Conservation (phyloP, 2,797 vertebrate genomes). For the Stomatorhinus walkeri region DNA sequence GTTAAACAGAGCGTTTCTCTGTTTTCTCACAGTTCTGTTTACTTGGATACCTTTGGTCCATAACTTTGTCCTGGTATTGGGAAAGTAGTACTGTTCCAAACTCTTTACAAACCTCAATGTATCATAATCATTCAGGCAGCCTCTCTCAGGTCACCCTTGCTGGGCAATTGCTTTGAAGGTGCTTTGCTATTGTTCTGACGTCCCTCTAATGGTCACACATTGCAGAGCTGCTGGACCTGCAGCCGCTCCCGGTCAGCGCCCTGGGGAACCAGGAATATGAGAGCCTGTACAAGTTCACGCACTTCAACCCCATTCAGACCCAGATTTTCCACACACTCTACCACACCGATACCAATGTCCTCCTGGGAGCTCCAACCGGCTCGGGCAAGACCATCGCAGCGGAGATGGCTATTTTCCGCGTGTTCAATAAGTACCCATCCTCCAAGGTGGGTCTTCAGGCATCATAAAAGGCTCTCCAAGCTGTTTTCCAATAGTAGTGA, state of each 20-base stretch:
- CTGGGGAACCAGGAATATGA: slow-evolving; percentile 77
- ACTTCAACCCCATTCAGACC: slow-evolving; percentile 97
- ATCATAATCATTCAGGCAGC: neutral
- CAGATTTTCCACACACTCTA: slow-evolving; percentile 97
- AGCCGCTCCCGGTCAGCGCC: slow-evolving; percentile 81
- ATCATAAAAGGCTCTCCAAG: neutral
- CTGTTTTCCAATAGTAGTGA: neutral
- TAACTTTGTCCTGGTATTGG: neutral
- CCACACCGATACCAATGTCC: slow-evolving; percentile 88
- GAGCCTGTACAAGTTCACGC: slow-evolving; percentile 90
- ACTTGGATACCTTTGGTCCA: neutral
- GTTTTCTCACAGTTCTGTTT: neutral
- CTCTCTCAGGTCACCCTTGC: neutral
- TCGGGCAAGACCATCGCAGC: slow-evolving; percentile 96
- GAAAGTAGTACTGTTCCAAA: neutral
- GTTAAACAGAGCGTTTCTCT: neutral
- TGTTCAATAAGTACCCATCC: slow-evolving; percentile 86
- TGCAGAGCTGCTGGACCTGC: slow-evolving; percentile 88
- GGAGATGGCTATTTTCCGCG: slow-evolving; percentile 92
- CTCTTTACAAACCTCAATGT: neutral
- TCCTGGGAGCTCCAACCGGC: slow-evolving; percentile 94
- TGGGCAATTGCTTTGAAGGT: neutral
- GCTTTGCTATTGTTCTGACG: neutral
- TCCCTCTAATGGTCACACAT: neutral
- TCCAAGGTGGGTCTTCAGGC: slow-evolving; percentile 67